Evolutionary conservation across 2,113 vertebrate species (phyloP).

Genomic region (Hemibagrus wyckioides): DNA sequence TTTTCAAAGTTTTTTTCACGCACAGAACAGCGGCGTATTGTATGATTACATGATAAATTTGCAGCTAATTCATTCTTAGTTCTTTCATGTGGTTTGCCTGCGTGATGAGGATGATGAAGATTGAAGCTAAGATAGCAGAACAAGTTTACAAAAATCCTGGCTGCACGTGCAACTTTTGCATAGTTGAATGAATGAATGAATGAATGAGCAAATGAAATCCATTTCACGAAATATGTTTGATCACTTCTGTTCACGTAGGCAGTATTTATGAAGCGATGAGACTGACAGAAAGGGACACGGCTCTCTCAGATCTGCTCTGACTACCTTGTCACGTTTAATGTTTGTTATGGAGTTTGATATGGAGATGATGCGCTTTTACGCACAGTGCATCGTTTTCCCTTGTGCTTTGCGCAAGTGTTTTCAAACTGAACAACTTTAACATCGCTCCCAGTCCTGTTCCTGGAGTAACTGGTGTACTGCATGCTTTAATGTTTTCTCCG

Average conservation of each 20-base stretch:
- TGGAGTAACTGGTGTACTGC: not conserved
- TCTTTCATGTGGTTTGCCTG: not conserved
- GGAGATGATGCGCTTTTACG: not conserved
- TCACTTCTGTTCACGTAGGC: no score
- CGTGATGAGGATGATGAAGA: not conserved
- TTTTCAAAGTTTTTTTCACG: not conserved
- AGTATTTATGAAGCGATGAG: not conserved
- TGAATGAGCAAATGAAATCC: not conserved
- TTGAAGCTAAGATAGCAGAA: not conserved
- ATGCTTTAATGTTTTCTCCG: not conserved
- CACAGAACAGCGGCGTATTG: not conserved
- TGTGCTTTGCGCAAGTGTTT: not conserved
- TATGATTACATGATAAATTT: no score
- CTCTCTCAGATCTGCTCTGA: not conserved
- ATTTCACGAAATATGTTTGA: not conserved
- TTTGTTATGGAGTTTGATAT: not conserved
- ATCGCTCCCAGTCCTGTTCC: not conserved
- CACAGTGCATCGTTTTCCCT: not conserved
- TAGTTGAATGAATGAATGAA: constrained; percentile 1
- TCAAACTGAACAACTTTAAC: not conserved
- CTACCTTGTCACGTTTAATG: not conserved
- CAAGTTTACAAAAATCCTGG: not conserved
- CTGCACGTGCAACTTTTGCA: not conserved
- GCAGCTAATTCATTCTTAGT: not conserved
- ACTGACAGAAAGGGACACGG: not conserved